These are phyloP conservation scores for Drosophila obscura DNA, from an alignment of 1,140 invertebrate species.

Conservation along the genomic window DNA sequence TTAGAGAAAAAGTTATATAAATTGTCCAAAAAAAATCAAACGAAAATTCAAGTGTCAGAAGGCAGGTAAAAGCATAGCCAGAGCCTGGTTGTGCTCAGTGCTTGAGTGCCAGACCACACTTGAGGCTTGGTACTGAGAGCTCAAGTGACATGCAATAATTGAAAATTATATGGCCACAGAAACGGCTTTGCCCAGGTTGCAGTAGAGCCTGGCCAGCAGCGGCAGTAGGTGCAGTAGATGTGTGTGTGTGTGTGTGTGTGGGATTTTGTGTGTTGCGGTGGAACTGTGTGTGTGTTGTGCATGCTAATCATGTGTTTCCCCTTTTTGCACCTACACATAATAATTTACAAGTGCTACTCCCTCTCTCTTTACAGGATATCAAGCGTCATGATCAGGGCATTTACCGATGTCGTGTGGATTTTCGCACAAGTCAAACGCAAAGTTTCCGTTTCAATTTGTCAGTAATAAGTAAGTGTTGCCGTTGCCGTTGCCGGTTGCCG, in stretches of 20 bases:
- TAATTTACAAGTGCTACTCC: conserved; percentile 35
- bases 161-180: conserved; percentile 59
- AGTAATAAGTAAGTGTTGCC: conserved; percentile 91
- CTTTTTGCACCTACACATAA: conserved; percentile 44
- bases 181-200: conserved; percentile 1
- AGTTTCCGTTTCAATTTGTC: conserved; percentile 94
- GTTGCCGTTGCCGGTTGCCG: background rate
- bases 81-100: background rate
- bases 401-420: conserved; percentile 95
- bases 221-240: no score
- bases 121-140: conserved; percentile 7
- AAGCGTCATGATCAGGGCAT: conserved; percentile 93
- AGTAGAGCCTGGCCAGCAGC: no score
- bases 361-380: conserved; percentile 86
- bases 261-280: background rate
- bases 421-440: conserved; percentile 93
- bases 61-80: no score
- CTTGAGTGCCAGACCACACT: conserved; percentile 27
- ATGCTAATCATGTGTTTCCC: conserved; percentile 70
- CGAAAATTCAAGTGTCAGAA: background rate
- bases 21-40: no score
- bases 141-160: conserved; percentile 73
- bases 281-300: conserved; percentile 14
- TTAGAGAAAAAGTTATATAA: no score
- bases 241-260: background rate